Evolutionary conservation across 1,140 invertebrate genomes (phyloP), one percentile per base, ranked within the genome.

Genomic region (Drosophila lacteicornis): DNA sequence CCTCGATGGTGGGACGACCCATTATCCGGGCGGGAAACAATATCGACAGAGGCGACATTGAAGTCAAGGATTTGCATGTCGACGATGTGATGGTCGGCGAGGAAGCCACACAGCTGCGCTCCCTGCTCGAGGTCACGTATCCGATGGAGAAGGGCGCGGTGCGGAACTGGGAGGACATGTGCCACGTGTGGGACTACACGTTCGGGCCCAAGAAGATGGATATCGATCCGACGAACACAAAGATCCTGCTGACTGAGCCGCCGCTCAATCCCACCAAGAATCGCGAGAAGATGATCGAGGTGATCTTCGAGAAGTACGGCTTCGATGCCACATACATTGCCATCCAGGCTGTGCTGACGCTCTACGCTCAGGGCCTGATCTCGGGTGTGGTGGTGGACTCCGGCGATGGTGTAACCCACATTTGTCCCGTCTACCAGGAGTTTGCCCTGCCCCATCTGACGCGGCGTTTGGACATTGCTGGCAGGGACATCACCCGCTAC

Each of bases 21-120:
- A 99, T 99, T 80, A 98, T 99, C 79, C 94, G 99, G 93, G 99
- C 99, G 43, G 96, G 97, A 63, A 98, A 98, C 92, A 99, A 99
- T 95, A 98, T 99, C 82, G 98, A 98, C 8, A 33, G 30, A 8
- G 8, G 30, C 73, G 98, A 99, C 93, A 99, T 99, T 75, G 98
- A 99, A 96, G 96, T 99, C 11, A 99, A 99, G 96, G 98, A 77
- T 85, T 93, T 95, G 79, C 94, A 55, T 55, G 17, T 55, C 4
- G 19, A 99, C 98, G 99, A 99, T 94, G 95, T 99, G 85, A 99
- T 99, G 98, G 97, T 99, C 47, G 99, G 99, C 25, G 98, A 99
- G 95, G 99, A 99, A 94, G 99, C 99, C 3, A 99, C 98, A 81
- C 97, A 99, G 92, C 94, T 99, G 50, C 94, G 99, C 58, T 99